A percentile compares a stretch with the other conserved stretches of the same genome.
phyloP scores from a whole-genome alignment of 1,140 invertebrate genomes.

The Scaptomyza montana region DNA sequence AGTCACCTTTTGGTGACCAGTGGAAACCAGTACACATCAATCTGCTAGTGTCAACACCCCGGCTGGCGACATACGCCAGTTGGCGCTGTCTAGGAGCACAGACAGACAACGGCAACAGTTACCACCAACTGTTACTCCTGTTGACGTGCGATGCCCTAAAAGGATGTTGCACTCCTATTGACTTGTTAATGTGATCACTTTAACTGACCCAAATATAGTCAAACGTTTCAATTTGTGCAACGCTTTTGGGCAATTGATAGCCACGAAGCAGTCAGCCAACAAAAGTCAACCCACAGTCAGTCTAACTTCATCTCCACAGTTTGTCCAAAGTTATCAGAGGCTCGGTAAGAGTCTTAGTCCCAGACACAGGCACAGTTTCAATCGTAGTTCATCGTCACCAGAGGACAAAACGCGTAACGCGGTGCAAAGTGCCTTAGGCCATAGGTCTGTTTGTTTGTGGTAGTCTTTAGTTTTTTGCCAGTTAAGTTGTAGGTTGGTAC shows the following conservation, averaged over 20 bases:
- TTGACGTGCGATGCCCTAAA: conserved; percentile 78
- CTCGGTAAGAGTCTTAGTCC: conserved; percentile 6
- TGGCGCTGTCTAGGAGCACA: conserved; percentile 23
- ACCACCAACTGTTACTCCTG: conserved; percentile 63
- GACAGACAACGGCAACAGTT: conserved; percentile 32
- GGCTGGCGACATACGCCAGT: conserved; percentile 38
- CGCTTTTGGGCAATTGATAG: conserved; percentile 82
- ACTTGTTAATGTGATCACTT: conserved; percentile 82
- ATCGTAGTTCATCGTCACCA: conserved; percentile 75
- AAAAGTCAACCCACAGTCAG: conserved; percentile 43
- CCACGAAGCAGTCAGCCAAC: conserved; percentile 41
- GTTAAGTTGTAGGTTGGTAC: conserved; percentile 32
- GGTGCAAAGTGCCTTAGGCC: conserved; percentile 59
- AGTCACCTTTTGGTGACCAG: conserved; percentile 58
- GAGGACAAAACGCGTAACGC: conserved; percentile 67
- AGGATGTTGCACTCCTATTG: conserved; percentile 79
- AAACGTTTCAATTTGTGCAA: conserved; percentile 82
- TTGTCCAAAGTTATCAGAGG: conserved; percentile 2
- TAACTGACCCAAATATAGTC: conserved; percentile 82
- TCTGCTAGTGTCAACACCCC: conserved; percentile 72
- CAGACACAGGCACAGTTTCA: conserved; percentile 27
- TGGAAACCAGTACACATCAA: conserved; percentile 74
- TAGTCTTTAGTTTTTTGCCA: conserved; percentile 37
- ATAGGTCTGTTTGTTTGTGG: conserved; percentile 40
- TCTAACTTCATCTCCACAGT: conserved; percentile 9